Evolutionary conservation across 2,888 invertebrate genomes (phyloP), one percentile per base, ranked within the genome.

Genomic region (Ophioninae sp.): DNA sequence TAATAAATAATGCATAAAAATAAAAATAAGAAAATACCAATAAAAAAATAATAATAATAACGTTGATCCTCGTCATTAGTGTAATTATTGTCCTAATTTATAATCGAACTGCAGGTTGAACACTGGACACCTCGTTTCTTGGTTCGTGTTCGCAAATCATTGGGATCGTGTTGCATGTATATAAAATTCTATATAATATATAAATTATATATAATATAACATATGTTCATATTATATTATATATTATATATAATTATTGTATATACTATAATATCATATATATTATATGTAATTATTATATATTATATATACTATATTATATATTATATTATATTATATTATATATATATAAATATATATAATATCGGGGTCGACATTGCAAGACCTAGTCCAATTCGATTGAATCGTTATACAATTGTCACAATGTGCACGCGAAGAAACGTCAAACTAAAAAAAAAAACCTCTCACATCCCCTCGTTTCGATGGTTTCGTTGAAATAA

Each of bases 361-460:
- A 71, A 41, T 74, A 9, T 76, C 20, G 58, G 44, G 65, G 61
- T 79, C 79, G 51, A n/a, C 51, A 37, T 73, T 17, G 10, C n/a
- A 58, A 44, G 75, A 56, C 10, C 39, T 37, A 56, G 41, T 75
- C 71, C 69, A 79, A 79, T 44, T 69, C 30, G 41, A 69, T 71
- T 23, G 56, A 72, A 71, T 74, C 51, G 41, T 64, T 59, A 7
- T 20, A 37, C 7, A 71, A 67, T 67, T 63, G 37, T 73, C 23
- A 68, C 23, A 56, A 22, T 41, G 69, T 64, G 20, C 69, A 63
- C 58, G 6, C 75, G 39, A 23, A 61, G 20, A 63, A 80, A 22
- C 10, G 39, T 59, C 20, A 59, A 39, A 37, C 59, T 0, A 76
- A 68, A 63, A 63, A 20, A 22, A 37, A 44, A 64, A n/a, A n/a